Percentiles rank a stretch among this genome's conserved stretches.
Conservation (phyloP, 2,888 invertebrate species). For the Tachystola acroxantha region DNA sequence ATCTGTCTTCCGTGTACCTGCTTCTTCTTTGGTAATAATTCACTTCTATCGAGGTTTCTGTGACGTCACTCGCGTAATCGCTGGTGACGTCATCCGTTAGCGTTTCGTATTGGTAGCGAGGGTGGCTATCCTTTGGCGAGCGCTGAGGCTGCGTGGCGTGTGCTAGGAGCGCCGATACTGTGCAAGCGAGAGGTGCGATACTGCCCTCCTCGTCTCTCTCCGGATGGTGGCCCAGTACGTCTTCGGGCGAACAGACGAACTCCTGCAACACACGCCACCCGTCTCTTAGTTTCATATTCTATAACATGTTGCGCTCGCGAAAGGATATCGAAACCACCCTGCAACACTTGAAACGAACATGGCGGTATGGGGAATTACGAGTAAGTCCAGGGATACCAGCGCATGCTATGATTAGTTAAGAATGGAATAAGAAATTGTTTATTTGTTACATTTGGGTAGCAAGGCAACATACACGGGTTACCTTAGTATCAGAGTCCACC, state of each 20-base stretch:
- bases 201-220: constrained; percentile 31
- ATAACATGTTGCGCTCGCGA: constrained; percentile 38
- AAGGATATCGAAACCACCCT: constrained; percentile 61
- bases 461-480: too few relatives aligned
- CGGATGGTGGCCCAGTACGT: constrained; percentile 67
- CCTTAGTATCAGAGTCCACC: too few relatives aligned
- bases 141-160: constrained; percentile 51
- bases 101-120: constrained; percentile 19
- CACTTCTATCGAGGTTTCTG: constrained; percentile 40
- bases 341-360: constrained; percentile 50
- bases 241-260: constrained; percentile 81
- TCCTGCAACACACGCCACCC: constrained; percentile 83
- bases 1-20: constrained; percentile 55
- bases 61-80: constrained; percentile 33
- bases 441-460: too few relatives aligned
- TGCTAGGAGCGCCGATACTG: constrained; percentile 51
- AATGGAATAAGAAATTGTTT: too few relatives aligned
- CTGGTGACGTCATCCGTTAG: constrained; percentile 8
- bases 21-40: constrained; percentile 46
- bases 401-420: too few relatives aligned
- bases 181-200: constrained; percentile 51
- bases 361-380: constrained; percentile 9
- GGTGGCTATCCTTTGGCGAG: constrained; percentile 72
- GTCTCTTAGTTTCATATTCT: constrained; percentile 51
- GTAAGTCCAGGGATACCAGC: constrained; percentile 1